Evolutionary conservation across 2,113 vertebrate species (phyloP).

Genomic region (Catharus fuscescens): DNA sequence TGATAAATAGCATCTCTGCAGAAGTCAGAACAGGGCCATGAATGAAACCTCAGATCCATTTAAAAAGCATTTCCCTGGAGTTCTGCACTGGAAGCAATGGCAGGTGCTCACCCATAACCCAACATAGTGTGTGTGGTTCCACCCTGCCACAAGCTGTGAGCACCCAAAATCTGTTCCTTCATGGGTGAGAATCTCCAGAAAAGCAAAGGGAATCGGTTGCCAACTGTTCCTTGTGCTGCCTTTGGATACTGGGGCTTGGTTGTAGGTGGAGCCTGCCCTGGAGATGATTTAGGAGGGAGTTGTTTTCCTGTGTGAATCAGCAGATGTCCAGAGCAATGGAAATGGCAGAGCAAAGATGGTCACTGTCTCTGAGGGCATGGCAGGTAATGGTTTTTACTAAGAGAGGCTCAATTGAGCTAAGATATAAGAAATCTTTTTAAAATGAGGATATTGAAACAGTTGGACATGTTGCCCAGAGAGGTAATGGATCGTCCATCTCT

Average conservation of each 20-base stretch:
- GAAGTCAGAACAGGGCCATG: neutral
- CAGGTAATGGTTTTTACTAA: neutral
- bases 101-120: neutral
- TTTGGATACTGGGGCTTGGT: neutral
- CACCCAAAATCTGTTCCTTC: neutral
- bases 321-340: neutral
- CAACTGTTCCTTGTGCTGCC: neutral
- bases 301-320: neutral
- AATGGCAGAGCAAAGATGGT: neutral
- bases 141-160: neutral
- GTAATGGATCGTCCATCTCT: neutral
- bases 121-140: fast-evolving
- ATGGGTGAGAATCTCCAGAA: neutral
- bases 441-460: neutral
- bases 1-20: neutral
- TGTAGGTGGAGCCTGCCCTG: neutral
- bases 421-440: neutral
- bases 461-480: neutral
- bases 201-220: neutral
- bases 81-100: neutral
- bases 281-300: neutral
- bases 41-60: neutral
- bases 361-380: neutral
- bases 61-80: neutral
- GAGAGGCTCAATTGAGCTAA: neutral